phyloP scores from a whole-genome alignment of 2,888 invertebrate species.

The Gymnocheta viridis region DNA sequence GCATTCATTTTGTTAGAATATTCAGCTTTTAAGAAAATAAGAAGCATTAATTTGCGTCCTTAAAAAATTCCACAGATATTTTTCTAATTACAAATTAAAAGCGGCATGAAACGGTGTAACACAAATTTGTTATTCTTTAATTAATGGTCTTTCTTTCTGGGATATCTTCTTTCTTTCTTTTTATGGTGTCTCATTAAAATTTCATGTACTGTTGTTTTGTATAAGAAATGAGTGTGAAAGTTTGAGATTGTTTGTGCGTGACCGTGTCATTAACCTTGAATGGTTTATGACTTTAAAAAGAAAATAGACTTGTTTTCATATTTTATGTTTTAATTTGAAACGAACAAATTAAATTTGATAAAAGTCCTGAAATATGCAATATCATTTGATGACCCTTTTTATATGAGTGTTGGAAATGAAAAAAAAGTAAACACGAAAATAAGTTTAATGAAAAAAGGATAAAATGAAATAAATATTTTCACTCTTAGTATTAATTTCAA shows the following conservation, averaged over 20 bases:
- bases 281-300: background rate
- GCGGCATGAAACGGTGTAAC: no score
- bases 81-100: background rate
- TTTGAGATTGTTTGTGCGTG: background rate
- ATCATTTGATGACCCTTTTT: background rate
- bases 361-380: conserved; percentile 9
- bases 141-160: background rate
- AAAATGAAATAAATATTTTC: background rate
- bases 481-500: background rate
- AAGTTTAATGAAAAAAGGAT: background rate
- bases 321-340: background rate
- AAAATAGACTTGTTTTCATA: background rate
- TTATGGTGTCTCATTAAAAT: background rate
- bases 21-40: no score
- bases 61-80: no score
- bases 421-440: background rate
- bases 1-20: no score
- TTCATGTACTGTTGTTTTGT: background rate
- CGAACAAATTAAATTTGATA: no score
- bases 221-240: background rate
- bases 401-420: background rate
- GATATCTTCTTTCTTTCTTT: background rate
- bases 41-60: no score
- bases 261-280: conserved; percentile 6
- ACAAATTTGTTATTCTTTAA: background rate